Evolutionary conservation across 1,140 invertebrate genomes (phyloP).

Genomic region (Phocides pigmalion): DNA sequence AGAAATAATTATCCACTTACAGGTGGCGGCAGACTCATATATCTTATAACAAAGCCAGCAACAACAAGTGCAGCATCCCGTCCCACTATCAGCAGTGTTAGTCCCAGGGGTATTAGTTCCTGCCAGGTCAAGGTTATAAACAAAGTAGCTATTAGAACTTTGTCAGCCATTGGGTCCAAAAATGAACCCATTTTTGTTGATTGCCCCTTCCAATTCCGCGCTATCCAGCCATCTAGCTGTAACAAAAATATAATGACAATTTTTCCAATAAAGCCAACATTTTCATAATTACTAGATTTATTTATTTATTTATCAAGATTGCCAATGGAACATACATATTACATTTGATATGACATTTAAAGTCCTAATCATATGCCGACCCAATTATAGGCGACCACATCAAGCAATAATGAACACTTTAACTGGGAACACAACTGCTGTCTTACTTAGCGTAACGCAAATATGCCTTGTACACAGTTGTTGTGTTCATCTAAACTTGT

Average conservation of each 20-base stretch:
- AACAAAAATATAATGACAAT: constrained; percentile 56
- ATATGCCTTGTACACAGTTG: too few relatives aligned
- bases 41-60: constrained; percentile 95
- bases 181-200: constrained; percentile 96
- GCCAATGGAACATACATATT: too few relatives aligned
- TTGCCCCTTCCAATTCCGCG: constrained; percentile 95
- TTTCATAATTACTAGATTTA: too few relatives aligned
- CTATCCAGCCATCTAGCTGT: constrained; percentile 98
- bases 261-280: too few relatives aligned
- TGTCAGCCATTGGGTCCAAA: constrained; percentile 99
- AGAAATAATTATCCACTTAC: constrained; percentile 84
- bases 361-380: too few relatives aligned
- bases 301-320: too few relatives aligned
- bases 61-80: constrained; percentile 93
- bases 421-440: too few relatives aligned
- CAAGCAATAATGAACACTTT: too few relatives aligned
- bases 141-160: constrained; percentile 95
- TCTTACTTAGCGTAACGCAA: too few relatives aligned
- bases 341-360: too few relatives aligned
- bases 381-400: too few relatives aligned
- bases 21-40: constrained; percentile 94
- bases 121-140: constrained; percentile 94
- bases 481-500: too few relatives aligned
- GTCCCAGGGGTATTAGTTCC: constrained; percentile 92
- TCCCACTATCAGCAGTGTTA: constrained; percentile 93